Evolutionary conservation across 1,140 invertebrate genomes (phyloP), one percentile per base, ranked within the genome.

Genomic region (Penaeus indicus): DNA sequence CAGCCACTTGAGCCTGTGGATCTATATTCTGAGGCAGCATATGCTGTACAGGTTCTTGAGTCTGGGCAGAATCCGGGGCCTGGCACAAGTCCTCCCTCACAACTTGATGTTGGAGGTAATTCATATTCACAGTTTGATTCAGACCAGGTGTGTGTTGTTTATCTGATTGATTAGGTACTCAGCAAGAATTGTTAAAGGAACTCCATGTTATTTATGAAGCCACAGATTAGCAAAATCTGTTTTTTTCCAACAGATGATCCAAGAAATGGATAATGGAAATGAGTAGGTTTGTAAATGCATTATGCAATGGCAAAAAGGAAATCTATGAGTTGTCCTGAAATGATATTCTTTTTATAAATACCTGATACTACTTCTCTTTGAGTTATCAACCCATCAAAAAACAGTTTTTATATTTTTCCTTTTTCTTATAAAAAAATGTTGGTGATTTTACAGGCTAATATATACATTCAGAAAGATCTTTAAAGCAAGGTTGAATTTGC

Each of bases 41-140:
- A 81, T 86, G 62, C 85, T 7, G 78, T 86, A 27, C 85, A 86
- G 27, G 77, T 79, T 81, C 78, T 86, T 22, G 85, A 86, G 21
- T 67, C 32, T 86, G 38, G 61, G 22, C 61, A 83, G 10, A 32
- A 86, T 69, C 25, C 54, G 7, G 27, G 3, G 77, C 13, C 25
- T 62, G 22, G 54, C n/a, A 79, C 60, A 54, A 47, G 22, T 69
- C 42, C 80, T 7, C 62, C 85, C 10, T 60, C 78, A 54, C 85
- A 81, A n/a, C 21, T 81, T 7, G 72, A 78, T 63, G 60, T 85
- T 47, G 84, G 13, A 13, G 27, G 69, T 27, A 54, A 72, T 19
- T 60, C 83, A 72, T 47, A 78, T 78, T 77, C 72, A 11, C 27
- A 85, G 77, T 32, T 25, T 38, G 67, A 27, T 60, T 63, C 78